A percentile compares a stretch with the other conserved stretches of the same genome.
These are phyloP conservation scores for Etheostoma cragini DNA, from an alignment of 2,113 vertebrate species.

Conservation along the genomic window DNA sequence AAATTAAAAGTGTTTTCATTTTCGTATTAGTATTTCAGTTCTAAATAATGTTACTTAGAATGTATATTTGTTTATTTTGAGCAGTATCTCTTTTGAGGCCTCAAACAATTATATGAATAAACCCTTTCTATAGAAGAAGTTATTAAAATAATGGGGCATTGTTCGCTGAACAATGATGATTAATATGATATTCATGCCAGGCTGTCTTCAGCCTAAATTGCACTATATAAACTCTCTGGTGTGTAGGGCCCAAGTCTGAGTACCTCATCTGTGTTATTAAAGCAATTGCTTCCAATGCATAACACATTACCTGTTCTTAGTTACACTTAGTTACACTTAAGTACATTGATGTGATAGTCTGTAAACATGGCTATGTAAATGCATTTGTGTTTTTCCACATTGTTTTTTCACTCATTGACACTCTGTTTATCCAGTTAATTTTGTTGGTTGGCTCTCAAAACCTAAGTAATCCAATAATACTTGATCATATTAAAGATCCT, in stretches of 20 bases:
- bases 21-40: conserved; percentile 58
- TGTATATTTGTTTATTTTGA: conserved; percentile 60
- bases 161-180: conserved; percentile 45
- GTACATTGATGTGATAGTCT: conserved; percentile 61
- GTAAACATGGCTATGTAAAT: conserved; percentile 57
- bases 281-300: conserved; percentile 43
- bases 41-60: conserved; percentile 48
- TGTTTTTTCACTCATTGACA: conserved; percentile 28
- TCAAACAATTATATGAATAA: conserved; percentile 35
- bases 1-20: conserved; percentile 59
- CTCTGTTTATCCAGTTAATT: conserved; percentile 40
- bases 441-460: conserved; percentile 45
- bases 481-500: conserved; percentile 54
- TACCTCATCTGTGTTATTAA: conserved; percentile 71
- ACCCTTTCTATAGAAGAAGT: conserved; percentile 36
- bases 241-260: conserved; percentile 68
- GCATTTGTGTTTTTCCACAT: conserved; percentile 61
- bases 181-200: conserved; percentile 43
- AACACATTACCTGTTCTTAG: conserved; percentile 44
- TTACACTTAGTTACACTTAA: conserved; percentile 54
- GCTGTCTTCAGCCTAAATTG: conserved; percentile 69
- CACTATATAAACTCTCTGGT: conserved; percentile 75
- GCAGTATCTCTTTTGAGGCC: conserved; percentile 37
- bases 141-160: conserved; percentile 49
- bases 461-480: conserved; percentile 67